Base-by-base conservation (phyloP, 2,888 invertebrate genomes). In the Falcaria lacertinaria region DNA sequence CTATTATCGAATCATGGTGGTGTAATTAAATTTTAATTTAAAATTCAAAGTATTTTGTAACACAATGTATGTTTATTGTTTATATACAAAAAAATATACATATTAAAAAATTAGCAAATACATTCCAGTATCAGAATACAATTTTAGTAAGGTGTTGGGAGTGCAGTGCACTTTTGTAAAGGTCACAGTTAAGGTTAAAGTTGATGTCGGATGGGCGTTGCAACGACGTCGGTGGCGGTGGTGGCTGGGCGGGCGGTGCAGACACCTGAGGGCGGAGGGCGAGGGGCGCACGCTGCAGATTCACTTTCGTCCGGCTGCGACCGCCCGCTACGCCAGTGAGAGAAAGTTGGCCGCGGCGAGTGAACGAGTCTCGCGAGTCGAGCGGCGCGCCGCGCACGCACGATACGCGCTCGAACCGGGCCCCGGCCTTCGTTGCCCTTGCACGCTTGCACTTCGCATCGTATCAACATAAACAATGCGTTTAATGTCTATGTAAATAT, bases 341-440 rank as follows among this genome's bases (percentile, higher is more conserved):
- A 89, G 90, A 90, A 90, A 90, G 89, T 89, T 85, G 80, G 81
- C 75, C 88, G 89, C 80, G 80, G 75, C 77, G 89, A 83, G 82
- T 86, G 88, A 86, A 89, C 89, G 85, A 84, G 77, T 86, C 80
- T 76, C 86, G 86, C 84, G 79, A 69, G 73, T 74, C 69, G 73
- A 77, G 84, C 81, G 80, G 79, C 79, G 78, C 74, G 80, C 72
- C 83, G 70, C 74, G 74, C 79, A 79, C 80, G 82, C 76, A 74
- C 71, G 68, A 64, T 64, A 73, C 79, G 76, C 80, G 76, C 67
- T 64, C 62, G 51, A 57, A 67, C 61, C 60, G 67, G 59, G 65
- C 57, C 61, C 53, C 65, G 64, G 64, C 61, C 66, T 57, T 52
- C 48, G 49, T 48, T 45, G 50, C 57, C 54, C 40, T 48, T 47